phyloP scores from a whole-genome alignment of 2,888 invertebrate species.

The Brenthis daphne region DNA sequence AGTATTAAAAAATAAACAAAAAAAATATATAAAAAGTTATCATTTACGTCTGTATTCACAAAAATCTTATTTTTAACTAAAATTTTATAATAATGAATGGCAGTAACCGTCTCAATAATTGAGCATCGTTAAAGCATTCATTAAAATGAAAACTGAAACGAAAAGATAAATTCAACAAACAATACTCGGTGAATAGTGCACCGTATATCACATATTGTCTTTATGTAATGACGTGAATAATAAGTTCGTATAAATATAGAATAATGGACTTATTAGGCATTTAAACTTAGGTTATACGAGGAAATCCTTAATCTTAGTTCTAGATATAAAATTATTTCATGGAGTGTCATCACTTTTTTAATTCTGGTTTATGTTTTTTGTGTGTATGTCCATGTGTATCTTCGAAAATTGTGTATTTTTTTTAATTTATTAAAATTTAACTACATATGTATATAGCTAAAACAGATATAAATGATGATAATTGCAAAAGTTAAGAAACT shows the following conservation, averaged over 20 bases:
- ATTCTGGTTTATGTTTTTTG: too few relatives aligned
- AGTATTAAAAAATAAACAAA: too few relatives aligned
- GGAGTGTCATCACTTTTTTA: not conserved
- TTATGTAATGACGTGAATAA: slow-evolving; percentile 6
- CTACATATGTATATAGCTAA: too few relatives aligned
- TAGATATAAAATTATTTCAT: not conserved
- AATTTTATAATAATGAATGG: slow-evolving; percentile 22
- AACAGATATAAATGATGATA: too few relatives aligned
- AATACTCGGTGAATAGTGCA: slow-evolving; percentile 25
- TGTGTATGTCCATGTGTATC: too few relatives aligned
- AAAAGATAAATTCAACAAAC: slow-evolving; percentile 19
- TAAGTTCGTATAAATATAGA: not conserved
- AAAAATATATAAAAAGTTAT: not conserved
- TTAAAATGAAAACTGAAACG: slow-evolving; percentile 32
- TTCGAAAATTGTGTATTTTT: too few relatives aligned
- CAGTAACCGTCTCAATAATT: slow-evolving; percentile 31
- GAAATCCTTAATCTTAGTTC: not conserved
- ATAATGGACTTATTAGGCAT: not conserved
- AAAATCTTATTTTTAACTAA: slow-evolving; percentile 10
- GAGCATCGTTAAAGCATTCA: slow-evolving; percentile 36
- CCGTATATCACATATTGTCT: slow-evolving; percentile 18
- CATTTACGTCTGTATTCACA: not conserved
- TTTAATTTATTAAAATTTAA: too few relatives aligned
- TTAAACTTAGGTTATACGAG: not conserved
- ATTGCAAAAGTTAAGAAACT: too few relatives aligned